phyloP scores from a whole-genome alignment of 2,888 invertebrate genomes.

The Tethea ocularis region DNA sequence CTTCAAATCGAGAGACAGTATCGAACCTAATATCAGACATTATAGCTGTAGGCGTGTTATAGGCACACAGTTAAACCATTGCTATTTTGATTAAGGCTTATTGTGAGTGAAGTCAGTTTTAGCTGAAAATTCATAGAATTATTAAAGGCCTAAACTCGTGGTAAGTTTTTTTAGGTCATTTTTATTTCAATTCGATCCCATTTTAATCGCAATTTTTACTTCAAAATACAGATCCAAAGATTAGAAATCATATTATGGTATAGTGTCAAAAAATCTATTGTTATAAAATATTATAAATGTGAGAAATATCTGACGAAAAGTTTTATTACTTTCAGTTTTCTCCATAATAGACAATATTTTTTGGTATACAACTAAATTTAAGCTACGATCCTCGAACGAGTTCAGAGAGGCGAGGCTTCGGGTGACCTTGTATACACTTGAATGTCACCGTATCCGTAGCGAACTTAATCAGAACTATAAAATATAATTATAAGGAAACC shows the following conservation, averaged over 20 bases:
- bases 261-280: background rate
- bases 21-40: constrained; percentile 8
- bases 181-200: background rate
- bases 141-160: background rate
- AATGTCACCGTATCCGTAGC: background rate
- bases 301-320: background rate
- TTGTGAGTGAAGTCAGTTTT: background rate
- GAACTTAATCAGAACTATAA: background rate
- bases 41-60: constrained; percentile 13
- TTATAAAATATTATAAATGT: background rate
- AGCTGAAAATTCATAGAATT: background rate
- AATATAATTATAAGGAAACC: background rate
- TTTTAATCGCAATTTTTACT: too few relatives aligned
- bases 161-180: background rate
- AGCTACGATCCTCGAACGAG: background rate
- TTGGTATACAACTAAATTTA: background rate
- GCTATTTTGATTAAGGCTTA: background rate
- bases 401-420: background rate
- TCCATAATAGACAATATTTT: background rate
- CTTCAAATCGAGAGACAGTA: background rate
- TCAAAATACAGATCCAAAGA: background rate
- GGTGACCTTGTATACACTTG: background rate
- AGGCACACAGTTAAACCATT: background rate
- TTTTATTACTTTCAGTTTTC: background rate
- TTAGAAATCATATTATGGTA: background rate